phyloP scores from a whole-genome alignment of 1,140 invertebrate species.

The Pseudoatta argentina region DNA sequence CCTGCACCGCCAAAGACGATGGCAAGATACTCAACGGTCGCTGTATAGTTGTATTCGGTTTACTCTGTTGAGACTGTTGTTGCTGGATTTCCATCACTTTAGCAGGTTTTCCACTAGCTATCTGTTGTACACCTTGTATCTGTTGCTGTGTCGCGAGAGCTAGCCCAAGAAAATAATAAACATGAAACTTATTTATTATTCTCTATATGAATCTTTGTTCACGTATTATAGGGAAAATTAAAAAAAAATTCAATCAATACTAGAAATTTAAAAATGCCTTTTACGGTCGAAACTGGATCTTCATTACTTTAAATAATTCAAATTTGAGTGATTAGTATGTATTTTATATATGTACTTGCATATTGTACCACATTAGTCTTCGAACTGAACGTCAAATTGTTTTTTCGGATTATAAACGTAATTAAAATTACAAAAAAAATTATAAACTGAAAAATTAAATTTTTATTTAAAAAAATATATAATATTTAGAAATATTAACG shows the following conservation, averaged over 20 bases:
- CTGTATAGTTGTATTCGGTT: slow-evolving; percentile 87
- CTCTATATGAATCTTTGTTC: slow-evolving; percentile 18
- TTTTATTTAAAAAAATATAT: not conserved
- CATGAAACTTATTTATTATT: not conserved
- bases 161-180: slow-evolving; percentile 56
- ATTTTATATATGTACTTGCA: no score
- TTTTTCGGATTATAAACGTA: not conserved
- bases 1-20: slow-evolving; percentile 86
- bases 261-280: no score
- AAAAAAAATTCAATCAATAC: not conserved
- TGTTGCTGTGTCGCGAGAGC: slow-evolving; percentile 86
- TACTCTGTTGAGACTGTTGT: slow-evolving; percentile 85
- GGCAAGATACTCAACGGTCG: slow-evolving; percentile 89
- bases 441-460: slow-evolving; percentile 60
- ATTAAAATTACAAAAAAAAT: not conserved
- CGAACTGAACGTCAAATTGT: no score
- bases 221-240: not conserved
- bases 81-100: slow-evolving; percentile 87
- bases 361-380: no score
- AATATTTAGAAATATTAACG: slow-evolving; percentile 62
- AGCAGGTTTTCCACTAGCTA: slow-evolving; percentile 84
- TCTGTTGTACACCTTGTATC: slow-evolving; percentile 86
- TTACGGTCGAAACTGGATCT: no score
- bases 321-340: no score
- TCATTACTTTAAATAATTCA: no score